Evolutionary conservation across 2,113 vertebrate genomes (phyloP), one percentile per base, ranked within the genome.

Genomic region (Brachypodius melanocephalos): DNA sequence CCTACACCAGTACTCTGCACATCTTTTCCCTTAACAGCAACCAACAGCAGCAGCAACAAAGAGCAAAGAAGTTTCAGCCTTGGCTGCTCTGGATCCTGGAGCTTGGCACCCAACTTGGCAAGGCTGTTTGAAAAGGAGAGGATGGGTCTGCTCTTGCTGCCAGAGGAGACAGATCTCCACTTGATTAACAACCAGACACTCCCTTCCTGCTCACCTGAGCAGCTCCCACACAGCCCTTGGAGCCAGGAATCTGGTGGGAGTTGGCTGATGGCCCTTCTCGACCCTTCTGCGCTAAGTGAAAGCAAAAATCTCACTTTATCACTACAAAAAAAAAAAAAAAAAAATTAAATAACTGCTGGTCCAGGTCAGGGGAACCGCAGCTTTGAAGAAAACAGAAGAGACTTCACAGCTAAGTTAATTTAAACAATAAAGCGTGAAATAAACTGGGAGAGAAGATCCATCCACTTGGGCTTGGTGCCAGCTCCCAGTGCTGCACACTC

Each of bases 211-310:
- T 93, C 90, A 95, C 94, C 92, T 90, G 87, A 81, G 25, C 1
- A 0, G 65, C 77, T 84, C 86, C 73, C 6, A 2, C 22, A 0
- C 74, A 65, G 40, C 69, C 5, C 2, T 32, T 9, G 17, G 87
- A 78, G 80, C 57, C 81, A 93, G 89, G 74, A 95, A 93, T 76
- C 78, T 2, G 2, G 65, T 45, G 81, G 94, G 89, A 89, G 89
- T 20, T 49, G 74, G 74, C 77, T 85, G 26, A 84, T 46, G 28
- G 46, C 63, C 38, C 84, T 61, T 86, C 84, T 52, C 46, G 38
- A 86, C 63, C 84, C 59, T 68, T 86, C 84, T 46, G 38, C 7
- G 28, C 63, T 69, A 45, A 86, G 15, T 45, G 29, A 77, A 77
- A 32, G 38, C 54, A 68, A 68, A 77, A 85, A 57, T 15, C 40